Percentiles rank a stretch among this genome's conserved stretches.
phyloP scores from a whole-genome alignment of 2,797 vertebrate species.

The Enteromius afrohamiltoni region DNA sequence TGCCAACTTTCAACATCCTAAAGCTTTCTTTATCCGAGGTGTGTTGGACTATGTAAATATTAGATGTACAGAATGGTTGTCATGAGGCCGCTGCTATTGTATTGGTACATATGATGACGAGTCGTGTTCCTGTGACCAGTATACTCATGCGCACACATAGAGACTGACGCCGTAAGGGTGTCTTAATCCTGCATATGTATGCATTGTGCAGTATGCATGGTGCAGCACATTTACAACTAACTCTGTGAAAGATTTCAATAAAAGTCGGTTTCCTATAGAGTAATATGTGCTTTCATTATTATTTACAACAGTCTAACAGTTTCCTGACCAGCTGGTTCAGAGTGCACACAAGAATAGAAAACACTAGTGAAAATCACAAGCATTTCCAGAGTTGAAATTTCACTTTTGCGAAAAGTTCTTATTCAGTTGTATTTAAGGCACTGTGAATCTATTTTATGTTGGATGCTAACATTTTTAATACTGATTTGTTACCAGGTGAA shows the following conservation, averaged over 20 bases:
- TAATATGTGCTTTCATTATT: constrained; percentile 3
- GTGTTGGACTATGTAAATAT: constrained; percentile 32
- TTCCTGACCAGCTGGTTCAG: not conserved
- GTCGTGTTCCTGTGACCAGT: not conserved
- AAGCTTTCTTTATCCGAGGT: constrained; percentile 14
- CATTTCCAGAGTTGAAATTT: too few relatives aligned
- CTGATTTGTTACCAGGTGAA: not conserved
- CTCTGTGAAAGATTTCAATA: constrained; percentile 58
- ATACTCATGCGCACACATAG: not conserved
- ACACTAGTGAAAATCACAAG: not conserved
- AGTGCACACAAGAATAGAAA: not conserved
- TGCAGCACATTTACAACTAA: constrained; percentile 51
- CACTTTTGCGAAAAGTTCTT: not conserved
- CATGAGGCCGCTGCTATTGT: constrained; percentile 57
- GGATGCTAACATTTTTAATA: not conserved
- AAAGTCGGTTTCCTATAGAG: constrained; percentile 41
- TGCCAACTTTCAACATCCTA: not conserved
- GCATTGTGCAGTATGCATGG: constrained; percentile 36
- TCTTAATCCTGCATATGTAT: constrained; percentile 25
- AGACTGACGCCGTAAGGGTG: constrained; percentile 9
- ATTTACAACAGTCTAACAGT: not conserved
- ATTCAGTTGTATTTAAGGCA: not conserved
- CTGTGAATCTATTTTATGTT: not conserved
- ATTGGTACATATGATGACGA: constrained; percentile 28
- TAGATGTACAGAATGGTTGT: constrained; percentile 56